A percentile compares a stretch with the other conserved stretches of the same genome.
Evolutionary conservation across 2,797 vertebrate genomes (phyloP).

Genomic region (Lithobates sylvaticus): DNA sequence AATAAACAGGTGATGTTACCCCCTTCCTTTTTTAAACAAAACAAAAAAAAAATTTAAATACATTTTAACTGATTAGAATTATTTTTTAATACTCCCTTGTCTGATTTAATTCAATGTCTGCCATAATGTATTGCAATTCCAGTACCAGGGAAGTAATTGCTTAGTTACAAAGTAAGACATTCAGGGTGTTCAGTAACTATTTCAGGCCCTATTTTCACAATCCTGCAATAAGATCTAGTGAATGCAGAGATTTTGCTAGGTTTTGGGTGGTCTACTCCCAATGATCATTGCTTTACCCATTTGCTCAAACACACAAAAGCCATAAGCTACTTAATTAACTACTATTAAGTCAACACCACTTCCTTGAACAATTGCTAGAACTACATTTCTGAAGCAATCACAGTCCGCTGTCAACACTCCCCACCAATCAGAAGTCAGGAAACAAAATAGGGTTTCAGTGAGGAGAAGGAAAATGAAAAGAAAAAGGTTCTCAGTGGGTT

Average conservation of each 20-base stretch:
- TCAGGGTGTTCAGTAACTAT: too few relatives aligned
- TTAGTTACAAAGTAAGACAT: too few relatives aligned
- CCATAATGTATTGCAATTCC: too few relatives aligned
- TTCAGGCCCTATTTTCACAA: not conserved
- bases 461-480: constrained; percentile 19
- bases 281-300: constrained; percentile 13
- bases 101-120: too few relatives aligned
- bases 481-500: constrained; percentile 38
- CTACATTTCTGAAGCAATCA: not conserved
- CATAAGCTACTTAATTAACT: constrained; percentile 38
- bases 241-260: constrained; percentile 35
- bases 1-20: too few relatives aligned
- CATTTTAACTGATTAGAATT: too few relatives aligned
- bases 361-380: constrained; percentile 18
- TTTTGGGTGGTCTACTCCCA: constrained; percentile 29
- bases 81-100: too few relatives aligned
- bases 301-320: constrained; percentile 19
- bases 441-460: constrained; percentile 1
- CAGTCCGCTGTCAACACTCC: not conserved
- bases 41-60: too few relatives aligned
- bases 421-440: constrained; percentile 26
- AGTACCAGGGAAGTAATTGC: too few relatives aligned
- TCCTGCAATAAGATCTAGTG: not conserved
- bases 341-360: constrained; percentile 27
- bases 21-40: too few relatives aligned